phyloP scores from a whole-genome alignment of 2,113 vertebrate species.

The Sminthopsis crassicaudata region DNA sequence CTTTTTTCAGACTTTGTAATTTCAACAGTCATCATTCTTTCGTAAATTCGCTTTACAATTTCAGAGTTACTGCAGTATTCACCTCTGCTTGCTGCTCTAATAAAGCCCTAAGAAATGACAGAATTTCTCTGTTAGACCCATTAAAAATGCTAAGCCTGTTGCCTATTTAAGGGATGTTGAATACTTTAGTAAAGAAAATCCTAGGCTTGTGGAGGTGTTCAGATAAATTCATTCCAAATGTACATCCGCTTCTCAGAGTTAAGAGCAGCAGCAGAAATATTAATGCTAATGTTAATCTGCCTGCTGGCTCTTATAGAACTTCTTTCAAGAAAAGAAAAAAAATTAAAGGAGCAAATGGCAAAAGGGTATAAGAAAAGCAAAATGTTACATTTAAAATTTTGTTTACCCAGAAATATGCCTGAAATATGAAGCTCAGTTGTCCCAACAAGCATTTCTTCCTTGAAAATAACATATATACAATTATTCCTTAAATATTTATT shows the following conservation, averaged over 20 bases:
- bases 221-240: slow-evolving; percentile 3
- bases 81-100: not conserved
- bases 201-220: not conserved
- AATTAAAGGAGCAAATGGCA: not conserved
- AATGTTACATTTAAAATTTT: not conserved
- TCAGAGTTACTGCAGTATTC: not conserved
- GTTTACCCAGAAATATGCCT: not conserved
- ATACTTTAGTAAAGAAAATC: not conserved
- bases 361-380: not conserved
- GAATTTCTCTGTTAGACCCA: not conserved
- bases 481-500: not conserved
- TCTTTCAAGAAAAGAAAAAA: not conserved
- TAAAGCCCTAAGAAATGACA: not conserved
- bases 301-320: not conserved
- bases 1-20: not conserved
- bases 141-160: not conserved
- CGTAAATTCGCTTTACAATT: not conserved
- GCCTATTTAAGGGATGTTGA: not conserved
- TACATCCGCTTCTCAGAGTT: not conserved
- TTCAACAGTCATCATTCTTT: not conserved
- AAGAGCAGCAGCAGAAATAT: not conserved
- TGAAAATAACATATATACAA: not conserved
- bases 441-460: not conserved
- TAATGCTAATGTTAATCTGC: not conserved
- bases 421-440: not conserved